Evolutionary conservation across 2,797 vertebrate genomes (phyloP).

Genomic region (Pelochelys cantorii): DNA sequence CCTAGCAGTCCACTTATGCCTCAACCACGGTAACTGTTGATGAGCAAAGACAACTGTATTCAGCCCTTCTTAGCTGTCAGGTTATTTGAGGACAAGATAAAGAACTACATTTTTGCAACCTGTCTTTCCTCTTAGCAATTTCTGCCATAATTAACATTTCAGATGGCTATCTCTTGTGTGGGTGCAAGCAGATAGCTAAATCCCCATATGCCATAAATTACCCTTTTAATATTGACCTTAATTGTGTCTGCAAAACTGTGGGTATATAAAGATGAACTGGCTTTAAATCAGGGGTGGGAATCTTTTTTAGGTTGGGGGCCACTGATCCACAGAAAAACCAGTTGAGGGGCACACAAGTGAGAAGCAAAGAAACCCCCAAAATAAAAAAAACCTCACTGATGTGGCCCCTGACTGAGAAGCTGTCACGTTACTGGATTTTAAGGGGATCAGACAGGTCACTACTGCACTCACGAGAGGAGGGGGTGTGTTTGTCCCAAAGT

Average conservation of each 20-base stretch:
- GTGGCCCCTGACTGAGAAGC: no score
- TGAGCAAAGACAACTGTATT: not conserved
- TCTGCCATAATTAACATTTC: not conserved
- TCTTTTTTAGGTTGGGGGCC: no score
- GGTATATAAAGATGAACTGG: not conserved
- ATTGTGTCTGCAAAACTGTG: not conserved
- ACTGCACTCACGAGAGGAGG: no score
- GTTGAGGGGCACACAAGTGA: no score
- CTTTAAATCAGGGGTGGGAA: not conserved
- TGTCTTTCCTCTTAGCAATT: not conserved
- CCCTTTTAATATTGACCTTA: not conserved
- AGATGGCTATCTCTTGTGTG: not conserved
- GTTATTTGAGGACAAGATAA: rapidly evolving
- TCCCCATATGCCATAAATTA: not conserved
- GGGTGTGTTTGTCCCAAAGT: no score
- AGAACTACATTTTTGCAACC: not conserved
- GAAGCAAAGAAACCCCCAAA: no score
- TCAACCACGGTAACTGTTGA: not conserved
- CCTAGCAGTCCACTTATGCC: not conserved
- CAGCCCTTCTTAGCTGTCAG: not conserved
- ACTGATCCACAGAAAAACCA: no score
- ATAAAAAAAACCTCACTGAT: no score
- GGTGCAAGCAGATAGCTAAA: not conserved
- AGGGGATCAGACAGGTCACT: no score
- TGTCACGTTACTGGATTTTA: no score